phyloP scores from a whole-genome alignment of 2,113 vertebrate genomes.

The Odontophorus gujanensis region DNA sequence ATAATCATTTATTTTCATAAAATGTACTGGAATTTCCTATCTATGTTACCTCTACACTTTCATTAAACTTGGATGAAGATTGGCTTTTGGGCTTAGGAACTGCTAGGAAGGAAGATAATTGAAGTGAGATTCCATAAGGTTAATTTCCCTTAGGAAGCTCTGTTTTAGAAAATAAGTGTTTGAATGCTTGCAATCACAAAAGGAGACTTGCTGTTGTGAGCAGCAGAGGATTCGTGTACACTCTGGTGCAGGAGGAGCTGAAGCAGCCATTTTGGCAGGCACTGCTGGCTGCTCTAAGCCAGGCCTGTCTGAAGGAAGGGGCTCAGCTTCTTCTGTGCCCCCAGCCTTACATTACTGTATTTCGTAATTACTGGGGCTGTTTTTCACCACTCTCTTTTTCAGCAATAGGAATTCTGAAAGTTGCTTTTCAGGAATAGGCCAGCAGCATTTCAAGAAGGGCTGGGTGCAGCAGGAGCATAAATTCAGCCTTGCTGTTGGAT shows the following conservation, averaged over 20 bases:
- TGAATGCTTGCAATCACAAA: neutral
- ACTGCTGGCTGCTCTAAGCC: neutral
- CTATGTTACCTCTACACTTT: neutral
- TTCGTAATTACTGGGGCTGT: neutral
- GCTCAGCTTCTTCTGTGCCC: neutral
- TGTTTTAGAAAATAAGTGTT: neutral
- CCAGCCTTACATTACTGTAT: neutral
- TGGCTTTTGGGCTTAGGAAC: neutral
- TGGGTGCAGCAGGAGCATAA: rapidly evolving
- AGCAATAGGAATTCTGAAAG: neutral
- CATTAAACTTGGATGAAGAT: neutral
- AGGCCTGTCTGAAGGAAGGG: neutral
- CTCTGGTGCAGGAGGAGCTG: neutral
- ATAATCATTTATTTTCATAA: neutral
- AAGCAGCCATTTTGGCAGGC: neutral
- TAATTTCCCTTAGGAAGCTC: neutral
- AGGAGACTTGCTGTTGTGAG: neutral
- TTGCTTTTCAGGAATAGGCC: neutral
- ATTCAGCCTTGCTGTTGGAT: neutral
- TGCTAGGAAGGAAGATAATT: neutral
- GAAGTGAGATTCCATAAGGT: neutral
- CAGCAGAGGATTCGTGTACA: neutral
- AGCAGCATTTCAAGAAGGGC: neutral
- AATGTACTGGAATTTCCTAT: neutral
- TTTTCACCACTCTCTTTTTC: neutral